Evolutionary conservation across 2,888 invertebrate genomes (phyloP), one percentile per base, ranked within the genome.

Genomic region (Tetranychus truncatus): DNA sequence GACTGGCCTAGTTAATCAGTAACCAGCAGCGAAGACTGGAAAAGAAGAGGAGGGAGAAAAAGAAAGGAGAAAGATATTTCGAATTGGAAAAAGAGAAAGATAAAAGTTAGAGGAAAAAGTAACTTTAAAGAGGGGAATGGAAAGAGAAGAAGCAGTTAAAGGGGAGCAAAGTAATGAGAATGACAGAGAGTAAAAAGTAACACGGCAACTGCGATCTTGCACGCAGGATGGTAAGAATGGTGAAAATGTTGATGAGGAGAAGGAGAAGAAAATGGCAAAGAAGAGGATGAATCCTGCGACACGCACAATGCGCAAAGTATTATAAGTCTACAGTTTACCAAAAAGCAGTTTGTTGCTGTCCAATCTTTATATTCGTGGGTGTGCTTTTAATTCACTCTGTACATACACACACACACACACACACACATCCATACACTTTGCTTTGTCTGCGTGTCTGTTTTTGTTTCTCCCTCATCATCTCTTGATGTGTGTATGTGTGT

Each of bases 121-220:
- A 21, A 67, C 8, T 15, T 55, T 55, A 18, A n/a, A 67, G 67
- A 67, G 67, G 1, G 67, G n/a, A n/a, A 67, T 11, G 2, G 67
- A 67, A n/a, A 67, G 67, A 67, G n/a, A n/a, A 67, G 67, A 67
- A 21, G 21, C 20, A 69, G 69, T 20, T 20, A 67, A 21, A 69
- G 20, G 24, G 21, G 11, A 69, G 34, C 21, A 21, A 21, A 69
- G 11, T 20, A 21, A 20, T 20, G 20, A 69, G 69, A 69, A 21
- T 24, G 69, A 69, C 9, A 69, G 69, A 69, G 21, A 21, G 69
- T 11, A 69, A 69, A 67, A 69, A 69, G 69, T 21, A 24, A 11
- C 34, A 24, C 20, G 11, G 55, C 55, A 55, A 55, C 55, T 55
- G 55, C 55, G 55, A 55, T 55, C 55, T 55, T 55, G 15, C 55